Evolutionary conservation across 2,113 vertebrate species (phyloP), one percentile per base, ranked within the genome.

Genomic region (Pionites leucogaster): DNA sequence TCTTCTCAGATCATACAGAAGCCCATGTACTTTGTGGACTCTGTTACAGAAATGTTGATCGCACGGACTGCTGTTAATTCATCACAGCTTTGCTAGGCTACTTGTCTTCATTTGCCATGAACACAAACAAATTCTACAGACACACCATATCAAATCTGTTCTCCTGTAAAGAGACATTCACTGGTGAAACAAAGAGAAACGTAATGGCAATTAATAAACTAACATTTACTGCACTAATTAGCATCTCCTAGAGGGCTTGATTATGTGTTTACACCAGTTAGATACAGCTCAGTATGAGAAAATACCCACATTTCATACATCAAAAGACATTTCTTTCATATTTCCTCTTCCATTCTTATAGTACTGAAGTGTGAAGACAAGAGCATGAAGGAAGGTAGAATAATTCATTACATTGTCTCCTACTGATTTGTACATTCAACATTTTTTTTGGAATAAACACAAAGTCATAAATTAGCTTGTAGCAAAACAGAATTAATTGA

Each of bases 401-500:
- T 98, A 97, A 98, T 97, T 98, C 97, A 98, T 98, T 98, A 97
- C 96, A 92, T 97, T 96, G 97, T 97, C 97, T 98, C 98, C 97
- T 92, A 97, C 97, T 97, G 98, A 95, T 98, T 97, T 97, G 90
- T 98, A 96, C 95, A 95, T 97, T 97, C 97, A 97, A 95, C 94
- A 55, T 76, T 96, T 97, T 97, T 97, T 97, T 96, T 91, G 33
- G 85, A 98, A 97, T 97, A 97, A 98, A 97, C 96, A 97, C 82
- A 80, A 96, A 98, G 96, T 95, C 96, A 97, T 98, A 98, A 98
- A 98, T 98, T 98, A 98, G 97, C 97, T 98, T 95, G 96, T 97
- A 97, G 97, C 97, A 97, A 98, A 98, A 98, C 88, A 98, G 97
- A 98, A 98, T 98, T 98, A 98, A 98, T 97, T 98, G 95, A 98